These are phyloP conservation scores for Acrossocheilus fasciatus DNA, from an alignment of 2,797 vertebrate genomes.

Conservation along the genomic window DNA sequence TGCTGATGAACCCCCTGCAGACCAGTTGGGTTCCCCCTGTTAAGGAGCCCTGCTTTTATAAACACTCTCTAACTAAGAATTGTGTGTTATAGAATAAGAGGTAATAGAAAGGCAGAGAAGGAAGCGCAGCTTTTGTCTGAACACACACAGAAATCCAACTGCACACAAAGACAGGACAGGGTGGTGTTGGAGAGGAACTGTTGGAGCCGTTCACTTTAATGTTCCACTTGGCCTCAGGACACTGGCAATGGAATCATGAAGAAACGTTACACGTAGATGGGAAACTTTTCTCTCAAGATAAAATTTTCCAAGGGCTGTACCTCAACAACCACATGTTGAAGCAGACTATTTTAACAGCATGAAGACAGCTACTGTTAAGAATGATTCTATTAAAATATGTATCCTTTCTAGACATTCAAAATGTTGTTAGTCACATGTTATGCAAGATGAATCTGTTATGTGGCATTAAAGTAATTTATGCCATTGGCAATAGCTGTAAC, in stretches of 20 bases:
- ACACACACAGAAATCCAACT: constrained; percentile 62
- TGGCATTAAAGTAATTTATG: not conserved
- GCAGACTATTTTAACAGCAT: not conserved
- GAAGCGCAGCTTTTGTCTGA: constrained; percentile 48
- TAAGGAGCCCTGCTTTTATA: not conserved
- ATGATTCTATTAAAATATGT: not conserved
- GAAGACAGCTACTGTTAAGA: not conserved
- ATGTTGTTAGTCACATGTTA: not conserved
- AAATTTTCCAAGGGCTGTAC: not conserved
- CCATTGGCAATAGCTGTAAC: not conserved
- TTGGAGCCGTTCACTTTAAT: not conserved
- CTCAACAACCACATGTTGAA: not conserved
- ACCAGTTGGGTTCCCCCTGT: too few species aligned
- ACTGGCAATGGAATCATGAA: not conserved
- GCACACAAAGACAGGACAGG: constrained; percentile 69
- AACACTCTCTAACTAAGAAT: not conserved
- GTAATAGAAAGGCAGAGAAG: not conserved
- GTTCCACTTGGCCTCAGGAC: constrained; percentile 15
- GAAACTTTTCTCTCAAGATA: constrained; percentile 20
- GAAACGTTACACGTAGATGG: constrained; percentile 22
- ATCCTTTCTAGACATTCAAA: not conserved
- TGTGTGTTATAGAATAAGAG: not conserved
- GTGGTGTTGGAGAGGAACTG: constrained; percentile 43
- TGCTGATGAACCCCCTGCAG: not conserved
- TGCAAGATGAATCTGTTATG: constrained; percentile 6